phyloP scores from a whole-genome alignment of 2,797 vertebrate species.

The Clamator glandarius region DNA sequence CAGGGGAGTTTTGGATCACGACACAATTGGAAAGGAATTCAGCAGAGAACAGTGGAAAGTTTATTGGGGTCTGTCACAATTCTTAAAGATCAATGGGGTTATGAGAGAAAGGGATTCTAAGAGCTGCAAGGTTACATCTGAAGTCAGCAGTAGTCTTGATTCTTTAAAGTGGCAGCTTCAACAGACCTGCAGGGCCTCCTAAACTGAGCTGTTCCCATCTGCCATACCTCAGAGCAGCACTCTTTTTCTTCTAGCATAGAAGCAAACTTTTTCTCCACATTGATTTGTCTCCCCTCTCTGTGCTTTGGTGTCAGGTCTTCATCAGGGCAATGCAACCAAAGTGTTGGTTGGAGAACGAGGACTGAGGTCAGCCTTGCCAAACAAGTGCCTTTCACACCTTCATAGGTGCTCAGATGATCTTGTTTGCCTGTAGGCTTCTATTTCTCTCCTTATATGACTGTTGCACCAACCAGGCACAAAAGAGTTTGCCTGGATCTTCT shows the following conservation, averaged over 20 bases:
- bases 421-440: neutral
- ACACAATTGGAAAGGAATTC: neutral
- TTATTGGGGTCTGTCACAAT: neutral
- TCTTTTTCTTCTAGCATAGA: neutral
- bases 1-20: fast-evolving
- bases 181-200: neutral
- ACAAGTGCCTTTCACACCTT: neutral
- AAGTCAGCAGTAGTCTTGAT: neutral
- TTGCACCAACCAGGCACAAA: neutral
- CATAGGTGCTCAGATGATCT: neutral
- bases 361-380: fast-evolving
- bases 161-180: neutral
- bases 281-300: neutral
- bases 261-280: fast-evolving
- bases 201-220: neutral
- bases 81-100: neutral
- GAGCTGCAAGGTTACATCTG: neutral
- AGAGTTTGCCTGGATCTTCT: neutral
- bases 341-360: neutral
- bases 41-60: neutral
- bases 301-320: neutral
- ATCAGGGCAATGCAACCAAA: neutral
- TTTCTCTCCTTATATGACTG: neutral
- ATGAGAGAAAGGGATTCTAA: neutral
- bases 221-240: neutral